These are phyloP conservation scores for Drosophila mojavensis DNA, from an alignment of 1,140 invertebrate species.

Conservation along the genomic window DNA sequence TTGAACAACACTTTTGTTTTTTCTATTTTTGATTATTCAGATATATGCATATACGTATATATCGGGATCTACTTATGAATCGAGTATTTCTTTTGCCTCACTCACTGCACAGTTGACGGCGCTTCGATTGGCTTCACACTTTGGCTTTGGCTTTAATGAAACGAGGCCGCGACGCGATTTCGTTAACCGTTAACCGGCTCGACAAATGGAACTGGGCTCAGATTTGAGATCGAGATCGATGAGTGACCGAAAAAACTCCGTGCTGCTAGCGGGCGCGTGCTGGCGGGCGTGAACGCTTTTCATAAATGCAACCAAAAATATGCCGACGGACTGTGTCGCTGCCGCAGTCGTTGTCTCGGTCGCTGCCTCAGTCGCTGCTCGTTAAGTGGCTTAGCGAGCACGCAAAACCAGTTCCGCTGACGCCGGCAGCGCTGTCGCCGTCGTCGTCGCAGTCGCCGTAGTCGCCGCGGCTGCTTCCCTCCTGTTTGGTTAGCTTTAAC, in stretches of 20 bases:
- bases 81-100: constrained; percentile 1
- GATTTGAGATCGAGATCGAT: constrained; percentile 32
- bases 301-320: constrained; percentile 74
- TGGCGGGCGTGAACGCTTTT: constrained; percentile 77
- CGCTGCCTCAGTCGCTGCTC: constrained; percentile 6
- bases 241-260: constrained; percentile 30
- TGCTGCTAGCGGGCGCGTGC: constrained; percentile 71
- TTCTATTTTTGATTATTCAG: constrained; percentile 22
- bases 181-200: constrained; percentile 48
- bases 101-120: constrained; percentile 11
- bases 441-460: constrained; percentile 17
- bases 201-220: constrained; percentile 55
- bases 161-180: constrained; percentile 15
- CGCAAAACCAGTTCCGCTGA: constrained; percentile 53
- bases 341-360: constrained; percentile 6
- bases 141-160: constrained; percentile 21
- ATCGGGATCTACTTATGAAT: constrained; percentile 1
- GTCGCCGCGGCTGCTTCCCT: constrained; percentile 58
- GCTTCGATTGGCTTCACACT: constrained; percentile 37
- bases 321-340: constrained; percentile 62
- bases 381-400: constrained; percentile 21
- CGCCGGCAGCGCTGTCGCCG: constrained; percentile 24
- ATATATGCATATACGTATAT: constrained; percentile 9
- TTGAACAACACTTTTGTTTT: constrained; percentile 27
- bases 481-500: constrained; percentile 79